phyloP scores from a whole-genome alignment of 2,113 vertebrate species.

The Prunella fulvescens region DNA sequence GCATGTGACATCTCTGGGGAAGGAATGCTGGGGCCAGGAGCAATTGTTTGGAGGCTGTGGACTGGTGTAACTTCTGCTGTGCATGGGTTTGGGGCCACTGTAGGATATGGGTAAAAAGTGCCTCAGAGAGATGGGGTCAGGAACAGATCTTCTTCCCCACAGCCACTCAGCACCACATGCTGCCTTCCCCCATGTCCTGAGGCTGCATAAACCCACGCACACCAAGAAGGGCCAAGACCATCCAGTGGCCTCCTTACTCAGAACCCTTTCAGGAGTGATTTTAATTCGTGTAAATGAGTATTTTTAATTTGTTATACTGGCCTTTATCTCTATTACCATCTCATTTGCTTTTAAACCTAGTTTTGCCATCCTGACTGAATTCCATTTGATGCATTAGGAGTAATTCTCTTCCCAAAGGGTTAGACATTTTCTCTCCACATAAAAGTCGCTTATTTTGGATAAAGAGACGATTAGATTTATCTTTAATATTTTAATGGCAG shows the following conservation, averaged over 20 bases:
- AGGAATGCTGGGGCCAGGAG: background rate
- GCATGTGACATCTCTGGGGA: background rate
- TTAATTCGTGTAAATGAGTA: constrained; percentile 82
- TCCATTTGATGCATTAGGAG: constrained; percentile 82
- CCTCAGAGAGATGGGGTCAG: background rate
- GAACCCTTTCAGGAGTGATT: constrained; percentile 68
- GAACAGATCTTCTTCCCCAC: background rate
- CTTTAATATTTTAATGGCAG: constrained; percentile 90
- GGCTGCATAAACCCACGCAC: background rate
- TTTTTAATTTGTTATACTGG: constrained; percentile 83
- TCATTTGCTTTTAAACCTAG: constrained; percentile 81
- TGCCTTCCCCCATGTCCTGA: background rate
- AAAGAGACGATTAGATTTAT: constrained; percentile 85
- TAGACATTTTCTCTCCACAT: constrained; percentile 78
- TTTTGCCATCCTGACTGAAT: constrained; percentile 75
- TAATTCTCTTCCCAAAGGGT: constrained; percentile 81
- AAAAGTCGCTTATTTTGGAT: constrained; percentile 88
- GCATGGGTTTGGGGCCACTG: background rate
- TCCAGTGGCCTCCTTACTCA: constrained; percentile 50
- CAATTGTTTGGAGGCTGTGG: background rate
- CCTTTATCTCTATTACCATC: constrained; percentile 81
- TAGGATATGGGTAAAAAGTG: background rate
- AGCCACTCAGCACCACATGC: background rate
- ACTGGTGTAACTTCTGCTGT: background rate
- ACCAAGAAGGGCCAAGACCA: constrained; percentile 34